Base-by-base conservation (phyloP, 2,797 vertebrate genomes). In the Siniperca scherzeri region DNA sequence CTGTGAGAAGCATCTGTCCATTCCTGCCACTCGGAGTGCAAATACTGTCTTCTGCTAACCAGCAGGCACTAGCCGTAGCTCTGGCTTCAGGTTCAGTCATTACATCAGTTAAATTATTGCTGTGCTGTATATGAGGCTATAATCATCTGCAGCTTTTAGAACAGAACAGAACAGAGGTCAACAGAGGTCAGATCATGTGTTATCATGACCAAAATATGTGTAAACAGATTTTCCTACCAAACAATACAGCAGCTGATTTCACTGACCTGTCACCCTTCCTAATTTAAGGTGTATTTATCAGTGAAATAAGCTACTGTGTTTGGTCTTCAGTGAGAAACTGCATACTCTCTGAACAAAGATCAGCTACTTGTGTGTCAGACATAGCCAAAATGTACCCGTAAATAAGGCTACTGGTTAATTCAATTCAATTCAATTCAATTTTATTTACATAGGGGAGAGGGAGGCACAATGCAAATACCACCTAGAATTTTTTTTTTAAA, bases 1-100 rank as follows among this genome's bases (percentile, higher is more conserved):
- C 96, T 0, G 92, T 97, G 57, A 96, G 96, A 36, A 80, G 70
- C 13, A 73, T 89, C 60, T 96, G 93, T 71, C 97, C 97, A 0
- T 73, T 3, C 0, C 86, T 97, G 21, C 94, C 95, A 0, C 85
- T 98, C 17, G 97, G 98, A 0, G 93, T 96, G 3, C 98, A 98
- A 87, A 93, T 98, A 82, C 94, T 98, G 36, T 94, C 96, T 3
- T 93, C 97, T 36, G 97, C 96, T 9, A 98, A 98, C 89, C 94
- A 89, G 70, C 89, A 95, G 71, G 97, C 97, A 0, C 40, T 96
- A 72, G 97, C 97, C 0, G 94, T 97, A 0, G 97, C 97, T 46
- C 94, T 97, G 73, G 97, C 97, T 33, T 96, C 97, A 96, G 97
- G 97, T 98, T 85, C 84, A 30, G 14, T 13, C 33, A 59, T 50